These are phyloP conservation scores for Lepidocyrtoides sp. DNA, from an alignment of 2,888 invertebrate genomes.

Conservation along the genomic window DNA sequence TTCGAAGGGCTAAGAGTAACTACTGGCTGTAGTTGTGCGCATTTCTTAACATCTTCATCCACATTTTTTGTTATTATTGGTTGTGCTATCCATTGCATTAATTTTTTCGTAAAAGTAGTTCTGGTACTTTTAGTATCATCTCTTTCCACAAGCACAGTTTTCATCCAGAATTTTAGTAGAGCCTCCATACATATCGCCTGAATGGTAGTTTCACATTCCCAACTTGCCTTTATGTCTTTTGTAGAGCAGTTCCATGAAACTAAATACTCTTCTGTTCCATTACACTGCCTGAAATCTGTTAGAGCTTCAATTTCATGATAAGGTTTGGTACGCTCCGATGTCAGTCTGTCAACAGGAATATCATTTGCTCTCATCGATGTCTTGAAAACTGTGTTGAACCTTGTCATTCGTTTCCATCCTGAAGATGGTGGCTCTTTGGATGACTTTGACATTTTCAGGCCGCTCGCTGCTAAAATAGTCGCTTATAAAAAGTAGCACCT, in stretches of 20 bases:
- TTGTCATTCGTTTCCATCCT: slow-evolving; percentile 16
- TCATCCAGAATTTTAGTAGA: slow-evolving; percentile 59
- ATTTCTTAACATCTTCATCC: not conserved
- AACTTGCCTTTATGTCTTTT: not conserved
- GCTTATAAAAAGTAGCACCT: too few relatives aligned
- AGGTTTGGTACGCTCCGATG: not conserved
- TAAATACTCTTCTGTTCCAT: slow-evolving; percentile 48
- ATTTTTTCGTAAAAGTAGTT: slow-evolving; percentile 9
- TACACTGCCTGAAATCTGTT: slow-evolving; percentile 26
- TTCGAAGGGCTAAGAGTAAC: not conserved
- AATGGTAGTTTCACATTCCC: slow-evolving; percentile 41
- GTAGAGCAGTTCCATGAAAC: slow-evolving; percentile 19
- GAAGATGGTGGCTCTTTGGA: not conserved
- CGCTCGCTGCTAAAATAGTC: too few relatives aligned
- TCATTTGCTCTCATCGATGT: not conserved
- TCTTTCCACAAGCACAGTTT: not conserved
- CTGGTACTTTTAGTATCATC: not conserved
- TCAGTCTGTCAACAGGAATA: not conserved
- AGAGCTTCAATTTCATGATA: slow-evolving; percentile 38
- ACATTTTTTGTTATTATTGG: not conserved
- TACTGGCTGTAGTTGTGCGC: too few relatives aligned
- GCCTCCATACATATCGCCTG: slow-evolving; percentile 14
- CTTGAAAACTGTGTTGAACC: slow-evolving; percentile 20
- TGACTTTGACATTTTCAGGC: not conserved
- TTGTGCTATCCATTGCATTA: slow-evolving; percentile 25